A percentile compares a stretch with the other conserved stretches of the same genome.
These are phyloP conservation scores for Aphodius sticticus DNA, from an alignment of 2,888 invertebrate genomes.

Conservation along the genomic window DNA sequence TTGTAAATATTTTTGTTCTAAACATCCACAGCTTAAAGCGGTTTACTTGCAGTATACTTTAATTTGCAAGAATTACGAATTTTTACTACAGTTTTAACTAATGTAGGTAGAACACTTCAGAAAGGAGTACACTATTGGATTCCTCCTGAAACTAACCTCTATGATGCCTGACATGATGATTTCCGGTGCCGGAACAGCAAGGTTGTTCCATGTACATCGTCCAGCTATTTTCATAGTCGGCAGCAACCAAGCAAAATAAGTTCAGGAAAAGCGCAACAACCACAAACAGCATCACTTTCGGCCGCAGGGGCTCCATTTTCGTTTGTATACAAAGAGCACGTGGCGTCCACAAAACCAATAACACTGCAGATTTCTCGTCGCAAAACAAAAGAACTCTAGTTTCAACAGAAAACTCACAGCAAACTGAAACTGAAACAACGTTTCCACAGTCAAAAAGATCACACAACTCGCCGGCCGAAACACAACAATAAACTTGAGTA, in stretches of 20 bases:
- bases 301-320: constrained; percentile 24
- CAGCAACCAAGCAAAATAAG: constrained; percentile 43
- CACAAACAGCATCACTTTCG: constrained; percentile 16
- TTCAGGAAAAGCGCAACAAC: constrained; percentile 33
- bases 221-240: constrained; percentile 70
- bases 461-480: neutral
- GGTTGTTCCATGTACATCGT: constrained; percentile 72
- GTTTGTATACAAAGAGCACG: constrained; percentile 32
- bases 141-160: constrained; percentile 60
- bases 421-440: neutral
- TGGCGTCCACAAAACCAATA: constrained; percentile 20
- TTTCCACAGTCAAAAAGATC: constrained; percentile 6
- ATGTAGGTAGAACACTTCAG: neutral
- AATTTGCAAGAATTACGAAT: neutral
- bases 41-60: no score
- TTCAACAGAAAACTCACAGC: neutral
- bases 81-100: neutral
- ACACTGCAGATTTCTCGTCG: neutral
- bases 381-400: constrained; percentile 8
- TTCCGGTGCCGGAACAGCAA: constrained; percentile 66
- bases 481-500: neutral
- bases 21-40: no score
- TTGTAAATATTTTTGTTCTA: no score
- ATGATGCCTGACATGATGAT: constrained; percentile 70
- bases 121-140: no score